Evolutionary conservation across 2,797 vertebrate genomes (phyloP).

Genomic region (Acanthurus lineatus): DNA sequence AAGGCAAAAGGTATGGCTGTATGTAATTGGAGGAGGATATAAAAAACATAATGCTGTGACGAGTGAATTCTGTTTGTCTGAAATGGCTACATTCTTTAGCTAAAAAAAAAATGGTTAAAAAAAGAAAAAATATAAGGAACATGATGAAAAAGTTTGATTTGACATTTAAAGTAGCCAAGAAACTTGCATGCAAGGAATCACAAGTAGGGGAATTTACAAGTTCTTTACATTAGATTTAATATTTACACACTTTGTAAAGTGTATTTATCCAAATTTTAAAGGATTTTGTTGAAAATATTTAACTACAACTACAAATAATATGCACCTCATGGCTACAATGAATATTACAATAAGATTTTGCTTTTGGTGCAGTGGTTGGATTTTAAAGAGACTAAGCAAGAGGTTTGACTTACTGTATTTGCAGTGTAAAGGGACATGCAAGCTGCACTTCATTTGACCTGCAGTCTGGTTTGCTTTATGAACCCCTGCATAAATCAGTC

Average conservation of each 20-base stretch:
- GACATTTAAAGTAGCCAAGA: constrained; percentile 8
- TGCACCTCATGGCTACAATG: background rate
- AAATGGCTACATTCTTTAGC: background rate
- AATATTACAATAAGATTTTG: no score
- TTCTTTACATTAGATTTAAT: no score
- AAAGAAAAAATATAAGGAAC: background rate
- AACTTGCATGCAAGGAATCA: background rate
- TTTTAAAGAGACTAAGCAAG: background rate
- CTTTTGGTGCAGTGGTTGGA: no score
- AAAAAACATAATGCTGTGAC: background rate
- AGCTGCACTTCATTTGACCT: background rate
- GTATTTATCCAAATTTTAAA: background rate
- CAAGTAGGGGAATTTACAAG: background rate
- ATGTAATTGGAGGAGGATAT: background rate
- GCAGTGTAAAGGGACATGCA: no score
- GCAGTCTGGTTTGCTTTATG: background rate
- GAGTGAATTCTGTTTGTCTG: background rate
- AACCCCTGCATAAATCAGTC: background rate
- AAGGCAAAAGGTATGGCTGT: background rate
- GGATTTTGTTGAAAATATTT: background rate
- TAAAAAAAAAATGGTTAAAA: background rate
- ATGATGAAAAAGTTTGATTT: background rate
- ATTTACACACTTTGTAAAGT: background rate
- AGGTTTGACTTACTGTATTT: background rate
- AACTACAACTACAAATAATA: background rate